Conservation (phyloP, 2,797 vertebrate genomes). For the Neosilurus hyrtlii region DNA sequence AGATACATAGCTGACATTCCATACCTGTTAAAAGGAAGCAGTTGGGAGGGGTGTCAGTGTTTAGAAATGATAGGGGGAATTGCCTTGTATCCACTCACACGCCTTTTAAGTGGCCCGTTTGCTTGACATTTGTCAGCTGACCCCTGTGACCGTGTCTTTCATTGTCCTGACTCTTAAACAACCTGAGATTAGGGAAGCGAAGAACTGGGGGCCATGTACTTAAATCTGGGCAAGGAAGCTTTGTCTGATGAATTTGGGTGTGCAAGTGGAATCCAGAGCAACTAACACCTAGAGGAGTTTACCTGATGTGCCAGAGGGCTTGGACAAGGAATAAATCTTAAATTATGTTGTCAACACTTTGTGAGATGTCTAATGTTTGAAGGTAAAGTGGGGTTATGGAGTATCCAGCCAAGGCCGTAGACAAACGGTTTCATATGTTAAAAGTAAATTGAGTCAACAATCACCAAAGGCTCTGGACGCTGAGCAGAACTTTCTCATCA, state of each 20-base stretch:
- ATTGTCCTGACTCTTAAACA: constrained; percentile 46
- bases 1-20: constrained; percentile 53
- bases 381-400: constrained; percentile 52
- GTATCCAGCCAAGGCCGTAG: constrained; percentile 46
- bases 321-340: constrained; percentile 18
- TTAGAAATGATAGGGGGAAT: constrained; percentile 49
- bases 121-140: constrained; percentile 53
- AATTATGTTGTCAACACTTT: constrained; percentile 37
- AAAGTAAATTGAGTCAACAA: constrained; percentile 50
- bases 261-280: constrained; percentile 32
- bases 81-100: constrained; percentile 40
- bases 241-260: constrained; percentile 1
- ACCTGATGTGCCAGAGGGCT: constrained; percentile 32
- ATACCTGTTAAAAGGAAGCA: constrained; percentile 37
- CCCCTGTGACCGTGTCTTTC: constrained; percentile 51
- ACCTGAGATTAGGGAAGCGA: constrained; percentile 45
- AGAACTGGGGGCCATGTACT: constrained; percentile 21
- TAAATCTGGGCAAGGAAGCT: constrained; percentile 14
- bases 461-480: constrained; percentile 35
- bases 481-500: constrained; percentile 32
- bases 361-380: constrained; percentile 31
- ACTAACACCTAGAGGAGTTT: constrained; percentile 27
- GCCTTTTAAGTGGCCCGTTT: constrained; percentile 49
- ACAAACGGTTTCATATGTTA: constrained; percentile 52
- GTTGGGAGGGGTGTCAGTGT: constrained; percentile 6